Conservation (phyloP, 1,140 invertebrate genomes). For the Drosophila littoralis region DNA sequence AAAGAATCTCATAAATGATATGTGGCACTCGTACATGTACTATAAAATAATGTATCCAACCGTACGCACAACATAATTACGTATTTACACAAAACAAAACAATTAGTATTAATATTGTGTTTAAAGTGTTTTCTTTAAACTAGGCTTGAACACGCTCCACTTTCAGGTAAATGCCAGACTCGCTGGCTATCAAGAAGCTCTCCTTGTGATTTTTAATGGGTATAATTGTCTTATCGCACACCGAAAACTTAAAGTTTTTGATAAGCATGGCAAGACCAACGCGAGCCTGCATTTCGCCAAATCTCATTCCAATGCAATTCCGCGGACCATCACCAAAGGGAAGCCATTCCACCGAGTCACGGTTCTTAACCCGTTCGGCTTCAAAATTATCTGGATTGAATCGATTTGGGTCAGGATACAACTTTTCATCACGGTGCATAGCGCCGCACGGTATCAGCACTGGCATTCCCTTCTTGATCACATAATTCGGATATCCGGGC, state of each 20-base stretch:
- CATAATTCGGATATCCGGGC: slow-evolving; percentile 74
- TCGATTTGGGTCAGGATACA: slow-evolving; percentile 87
- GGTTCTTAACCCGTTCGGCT: slow-evolving; percentile 85
- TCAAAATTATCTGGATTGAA: slow-evolving; percentile 89
- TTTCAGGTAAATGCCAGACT: slow-evolving; percentile 58
- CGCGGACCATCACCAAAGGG: slow-evolving; percentile 86
- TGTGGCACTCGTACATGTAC: too few relatives aligned
- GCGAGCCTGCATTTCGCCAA: slow-evolving; percentile 88
- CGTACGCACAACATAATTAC: too few relatives aligned
- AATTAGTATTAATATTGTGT: too few relatives aligned
- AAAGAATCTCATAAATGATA: too few relatives aligned
- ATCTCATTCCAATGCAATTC: slow-evolving; percentile 86
- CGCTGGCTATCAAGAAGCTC: slow-evolving; percentile 49
- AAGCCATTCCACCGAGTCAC: slow-evolving; percentile 85
- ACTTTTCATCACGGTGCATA: slow-evolving; percentile 83
- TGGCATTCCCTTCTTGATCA: slow-evolving; percentile 71
- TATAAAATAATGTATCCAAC: too few relatives aligned
- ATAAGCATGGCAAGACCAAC: slow-evolving; percentile 85
- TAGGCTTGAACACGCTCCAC: slow-evolving; percentile 55
- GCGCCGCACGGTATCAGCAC: slow-evolving; percentile 63
- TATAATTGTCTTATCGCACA: slow-evolving; percentile 72
- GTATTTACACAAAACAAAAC: too few relatives aligned
- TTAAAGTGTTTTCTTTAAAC: too few relatives aligned
- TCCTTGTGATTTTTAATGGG: slow-evolving; percentile 52
- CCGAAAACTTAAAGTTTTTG: slow-evolving; percentile 72